Base-by-base conservation (phyloP, 2,888 invertebrate species). In the Rhorus exstirpatorius region DNA sequence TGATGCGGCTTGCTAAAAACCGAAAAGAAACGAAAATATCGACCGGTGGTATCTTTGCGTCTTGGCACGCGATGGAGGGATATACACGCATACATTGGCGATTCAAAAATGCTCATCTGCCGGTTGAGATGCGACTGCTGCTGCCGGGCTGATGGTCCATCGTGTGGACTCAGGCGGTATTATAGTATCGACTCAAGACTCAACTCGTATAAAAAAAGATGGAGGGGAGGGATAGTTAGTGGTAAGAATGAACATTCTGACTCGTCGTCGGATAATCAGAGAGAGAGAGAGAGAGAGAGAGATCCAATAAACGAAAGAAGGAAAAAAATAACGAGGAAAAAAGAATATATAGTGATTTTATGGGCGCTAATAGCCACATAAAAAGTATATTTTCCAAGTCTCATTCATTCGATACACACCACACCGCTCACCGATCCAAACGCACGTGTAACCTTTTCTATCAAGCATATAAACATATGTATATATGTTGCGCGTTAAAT, bases 61-160 rank as follows among this genome's bases (percentile, higher is more conserved):
- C 51, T 49, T 60, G 79, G 85, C 86, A 86, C 86, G 86, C 85
- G 84, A 86, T 85, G 68, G n/a, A n/a, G 51, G n/a, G 6, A 26
- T 58, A 58, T 19, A 70, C 12, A 6, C 17, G 21, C 24, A 68
- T 44, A 46, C 41, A 17, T 35, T 35, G 46, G 17, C 12, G 14
- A n/a, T n/a, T 7, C 12, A 14, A 65, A 65, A 65, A 14, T 26
- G 14, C 46, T 49, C 65, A 46, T 51, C 51, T 19, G 19, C 44
- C 19, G 67, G n/a, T n/a, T n/a, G n/a, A n/a, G n/a, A n/a, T n/a
- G n/a, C n/a, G 19, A 26, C 17, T 10, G 14, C 10, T n/a, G 31
- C 26, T 46, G 44, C 24, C n/a, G n/a, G n/a, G 65, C 65, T 44
- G 21, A 26, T 67, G n/a, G 67, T 51, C 35, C 19, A 67, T 8